Evolutionary conservation across 1,140 invertebrate genomes (phyloP), one percentile per base, ranked within the genome.

Genomic region (Drosophila santomea): DNA sequence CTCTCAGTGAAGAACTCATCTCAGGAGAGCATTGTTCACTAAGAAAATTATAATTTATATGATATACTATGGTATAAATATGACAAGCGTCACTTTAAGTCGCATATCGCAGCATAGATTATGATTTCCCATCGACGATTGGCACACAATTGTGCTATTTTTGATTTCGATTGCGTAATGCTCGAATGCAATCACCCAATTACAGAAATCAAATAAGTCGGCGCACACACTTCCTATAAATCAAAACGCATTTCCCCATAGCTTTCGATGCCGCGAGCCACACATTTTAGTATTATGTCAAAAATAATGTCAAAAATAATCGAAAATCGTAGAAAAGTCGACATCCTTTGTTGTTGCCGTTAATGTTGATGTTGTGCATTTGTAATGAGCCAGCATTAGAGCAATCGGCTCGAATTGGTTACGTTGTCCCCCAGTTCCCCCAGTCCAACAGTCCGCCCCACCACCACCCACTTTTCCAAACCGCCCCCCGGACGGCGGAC

Each of bases 351-450:
- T 72, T 72, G 66, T 72, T 71, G 68, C 44, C 64, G 67, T 44
- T 69, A 50, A 71, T 72, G 52, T 58, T 71, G 67, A 58, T 68
- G 68, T 58, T 58, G 66, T 72, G 68, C 66, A 72, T 72, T 72
- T 71, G 66, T 72, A 72, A 72, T 72, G 68, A 72, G 68, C 17
- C 68, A 58, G 68, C 68, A 72, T 72, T 72, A 72, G 66, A 72
- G 68, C 68, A 72, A 72, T 72, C 44, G 36, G 51, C 36, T 36
- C 12, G 59, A 39, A 41, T 67, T 50, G 64, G 64, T 72, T 72
- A 58, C 68, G 64, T 71, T 57, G 67, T 11, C 48, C 15, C 8
- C 8, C n/a, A 47, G 5, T 12, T 1, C 1, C n/a, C 23, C 7
- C n/a, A 45, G 2, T 12, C 6, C 8, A 3, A 14, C 11, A 2